Conservation (phyloP, 2,888 invertebrate genomes). For the Prostheceraeus crozeri region DNA sequence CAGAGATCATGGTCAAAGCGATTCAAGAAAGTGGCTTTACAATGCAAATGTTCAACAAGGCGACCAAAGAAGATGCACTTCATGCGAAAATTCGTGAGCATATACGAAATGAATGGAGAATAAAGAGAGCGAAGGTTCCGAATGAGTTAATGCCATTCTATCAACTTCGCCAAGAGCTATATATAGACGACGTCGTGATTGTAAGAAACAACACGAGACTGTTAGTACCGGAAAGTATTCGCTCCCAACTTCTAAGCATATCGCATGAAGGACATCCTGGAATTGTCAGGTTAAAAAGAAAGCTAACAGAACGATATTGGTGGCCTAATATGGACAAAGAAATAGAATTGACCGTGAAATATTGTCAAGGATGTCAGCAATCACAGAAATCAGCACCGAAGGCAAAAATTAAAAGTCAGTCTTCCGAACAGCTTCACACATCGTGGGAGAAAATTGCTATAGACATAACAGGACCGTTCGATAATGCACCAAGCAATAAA, state of each 20-base stretch:
- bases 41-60: too few species aligned
- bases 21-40: too few species aligned
- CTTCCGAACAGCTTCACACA: background rate
- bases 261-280: conserved; percentile 29
- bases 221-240: background rate
- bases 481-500: conserved; percentile 25
- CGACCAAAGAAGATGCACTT: too few species aligned
- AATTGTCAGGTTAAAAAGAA: conserved; percentile 23
- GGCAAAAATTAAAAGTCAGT: background rate
- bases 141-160: conserved; percentile 6
- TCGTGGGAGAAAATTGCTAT: conserved; percentile 21
- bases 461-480: conserved; percentile 23
- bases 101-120: too few species aligned
- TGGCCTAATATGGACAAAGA: conserved; percentile 24
- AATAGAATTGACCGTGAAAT: conserved; percentile 7
- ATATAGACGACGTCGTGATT: conserved; percentile 19
- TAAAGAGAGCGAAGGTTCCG: too few species aligned
- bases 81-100: too few species aligned
- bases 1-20: too few species aligned
- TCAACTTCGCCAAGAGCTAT: conserved; percentile 12
- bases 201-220: conserved; percentile 1
- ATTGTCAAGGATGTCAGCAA: conserved; percentile 3
- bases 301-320: conserved; percentile 21
- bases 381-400: conserved; percentile 12
- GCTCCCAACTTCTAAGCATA: background rate